These are phyloP conservation scores for Triplophysa dalaica DNA, from an alignment of 2,113 vertebrate species.

Conservation along the genomic window DNA sequence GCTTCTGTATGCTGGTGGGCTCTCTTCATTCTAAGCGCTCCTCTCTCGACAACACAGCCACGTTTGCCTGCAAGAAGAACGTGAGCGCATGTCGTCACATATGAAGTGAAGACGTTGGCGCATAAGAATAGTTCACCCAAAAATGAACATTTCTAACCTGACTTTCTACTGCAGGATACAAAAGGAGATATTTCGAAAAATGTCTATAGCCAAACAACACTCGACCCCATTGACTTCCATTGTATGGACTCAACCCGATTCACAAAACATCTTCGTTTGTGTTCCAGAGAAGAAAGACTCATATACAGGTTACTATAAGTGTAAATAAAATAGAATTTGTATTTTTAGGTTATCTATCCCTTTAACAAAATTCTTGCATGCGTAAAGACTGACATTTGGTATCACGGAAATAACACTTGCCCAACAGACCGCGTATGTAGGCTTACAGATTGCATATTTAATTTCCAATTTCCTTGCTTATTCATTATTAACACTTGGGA, in stretches of 20 bases:
- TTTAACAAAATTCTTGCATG: not conserved
- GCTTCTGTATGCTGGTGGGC: conserved; percentile 39
- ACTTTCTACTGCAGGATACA: too few species aligned
- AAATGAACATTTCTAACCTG: too few species aligned
- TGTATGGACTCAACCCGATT: too few species aligned
- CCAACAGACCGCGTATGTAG: not conserved
- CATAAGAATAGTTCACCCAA: too few species aligned
- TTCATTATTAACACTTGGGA: too few species aligned
- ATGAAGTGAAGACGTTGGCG: not conserved
- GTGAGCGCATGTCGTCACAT: not conserved
- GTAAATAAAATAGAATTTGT: too few species aligned
- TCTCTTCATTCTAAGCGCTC: conserved; percentile 47
- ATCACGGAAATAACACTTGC: not conserved
- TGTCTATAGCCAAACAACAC: too few species aligned
- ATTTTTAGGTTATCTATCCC: not conserved
- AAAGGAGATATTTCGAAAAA: too few species aligned
- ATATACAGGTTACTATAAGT: too few species aligned
- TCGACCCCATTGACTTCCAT: too few species aligned
- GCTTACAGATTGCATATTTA: not conserved
- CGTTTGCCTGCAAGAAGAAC: conserved; percentile 24
- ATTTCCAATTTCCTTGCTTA: not conserved
- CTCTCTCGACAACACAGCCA: conserved; percentile 43
- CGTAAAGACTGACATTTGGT: not conserved
- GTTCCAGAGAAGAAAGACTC: too few species aligned
- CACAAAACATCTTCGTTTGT: too few species aligned